Percentiles rank a stretch among this genome's conserved stretches.
Evolutionary conservation across 2,113 vertebrate species (phyloP).

Genomic region (Eupsittula cactorum): DNA sequence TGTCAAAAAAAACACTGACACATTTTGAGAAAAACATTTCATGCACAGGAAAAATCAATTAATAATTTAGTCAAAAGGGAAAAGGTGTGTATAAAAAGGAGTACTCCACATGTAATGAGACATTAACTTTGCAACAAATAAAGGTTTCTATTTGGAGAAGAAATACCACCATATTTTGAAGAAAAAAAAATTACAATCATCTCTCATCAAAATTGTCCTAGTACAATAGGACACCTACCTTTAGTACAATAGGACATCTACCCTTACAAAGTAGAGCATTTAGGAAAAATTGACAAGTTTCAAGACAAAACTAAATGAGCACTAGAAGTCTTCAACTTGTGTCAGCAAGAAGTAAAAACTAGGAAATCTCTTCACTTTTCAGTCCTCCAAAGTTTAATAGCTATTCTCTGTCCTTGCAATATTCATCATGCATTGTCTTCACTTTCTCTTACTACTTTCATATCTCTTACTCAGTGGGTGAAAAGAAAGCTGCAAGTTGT

Average conservation of each 20-base stretch:
- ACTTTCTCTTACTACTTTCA: background rate
- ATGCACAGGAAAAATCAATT: background rate
- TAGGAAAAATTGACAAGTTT: background rate
- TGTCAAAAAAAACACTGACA: background rate
- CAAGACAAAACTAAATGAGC: background rate
- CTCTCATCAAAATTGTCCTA: background rate
- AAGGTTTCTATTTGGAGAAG: background rate
- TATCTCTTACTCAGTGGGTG: background rate
- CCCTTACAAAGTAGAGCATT: background rate
- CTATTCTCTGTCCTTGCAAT: background rate
- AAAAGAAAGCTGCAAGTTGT: background rate
- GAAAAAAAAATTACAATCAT: background rate
- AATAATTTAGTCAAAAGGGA: background rate
- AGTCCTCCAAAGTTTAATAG: background rate
- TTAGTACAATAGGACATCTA: too few relatives aligned
- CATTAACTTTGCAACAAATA: background rate
- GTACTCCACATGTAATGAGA: background rate
- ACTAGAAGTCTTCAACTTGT: background rate
- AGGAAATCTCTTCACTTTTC: background rate
- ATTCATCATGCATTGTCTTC: background rate
- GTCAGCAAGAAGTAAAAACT: background rate
- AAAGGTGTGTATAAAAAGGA: background rate
- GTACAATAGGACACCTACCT: background rate
- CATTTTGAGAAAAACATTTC: background rate
- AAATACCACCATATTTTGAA: background rate